Conservation (phyloP, 2,797 vertebrate genomes). For the Carcharodon carcharias region DNA sequence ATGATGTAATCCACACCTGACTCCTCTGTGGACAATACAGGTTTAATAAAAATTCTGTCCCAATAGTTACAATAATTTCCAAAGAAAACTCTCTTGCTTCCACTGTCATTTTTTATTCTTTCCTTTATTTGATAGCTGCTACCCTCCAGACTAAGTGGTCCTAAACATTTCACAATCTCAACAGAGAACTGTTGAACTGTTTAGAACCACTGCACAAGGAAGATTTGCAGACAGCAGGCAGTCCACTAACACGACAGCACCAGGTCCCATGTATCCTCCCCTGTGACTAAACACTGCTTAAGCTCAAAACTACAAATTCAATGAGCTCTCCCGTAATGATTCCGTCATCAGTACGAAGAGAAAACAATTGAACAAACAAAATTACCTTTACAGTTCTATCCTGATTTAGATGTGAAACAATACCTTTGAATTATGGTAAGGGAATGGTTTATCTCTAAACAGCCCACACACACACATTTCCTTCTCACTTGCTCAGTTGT, state of each 20-base stretch:
- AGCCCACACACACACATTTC: background rate
- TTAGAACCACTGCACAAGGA: conserved; percentile 97
- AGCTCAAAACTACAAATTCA: background rate
- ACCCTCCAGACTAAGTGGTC: conserved; percentile 89
- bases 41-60: background rate
- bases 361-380: background rate
- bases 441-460: background rate
- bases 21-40: background rate
- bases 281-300: background rate
- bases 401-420: background rate
- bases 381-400: background rate
- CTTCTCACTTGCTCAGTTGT: background rate
- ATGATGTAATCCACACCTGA: background rate
- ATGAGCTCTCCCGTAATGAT: background rate
- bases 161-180: conserved; percentile 99
- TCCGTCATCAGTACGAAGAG: background rate
- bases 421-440: background rate
- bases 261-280: background rate
- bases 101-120: background rate
- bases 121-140: conserved; percentile 35
- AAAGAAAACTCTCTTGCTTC: background rate
- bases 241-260: background rate
- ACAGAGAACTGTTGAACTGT: conserved; percentile 99
- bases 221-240: conserved; percentile 51
- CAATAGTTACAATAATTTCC: background rate